Conservation (phyloP, 2,888 invertebrate species). For the Platypus cylindrus region DNA sequence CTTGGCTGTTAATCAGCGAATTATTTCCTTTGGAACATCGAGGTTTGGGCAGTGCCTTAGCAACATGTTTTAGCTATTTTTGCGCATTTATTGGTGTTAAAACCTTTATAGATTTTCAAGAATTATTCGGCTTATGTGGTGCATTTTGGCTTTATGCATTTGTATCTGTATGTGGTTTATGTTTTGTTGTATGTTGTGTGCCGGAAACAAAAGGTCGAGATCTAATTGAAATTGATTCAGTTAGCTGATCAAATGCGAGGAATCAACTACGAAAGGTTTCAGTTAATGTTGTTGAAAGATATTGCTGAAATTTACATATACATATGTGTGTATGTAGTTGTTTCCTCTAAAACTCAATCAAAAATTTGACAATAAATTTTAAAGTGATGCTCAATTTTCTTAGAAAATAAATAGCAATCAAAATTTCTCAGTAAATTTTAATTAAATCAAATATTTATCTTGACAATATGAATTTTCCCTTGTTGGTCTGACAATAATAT, state of each 20-base stretch:
- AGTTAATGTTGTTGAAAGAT: constrained; percentile 28
- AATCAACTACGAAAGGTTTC: constrained; percentile 23
- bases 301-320: no score
- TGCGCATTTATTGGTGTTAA: constrained; percentile 80
- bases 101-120: constrained; percentile 72
- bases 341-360: no score
- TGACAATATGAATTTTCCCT: no score
- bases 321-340: no score
- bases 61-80: constrained; percentile 74
- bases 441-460: no score
- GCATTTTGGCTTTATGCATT: constrained; percentile 83
- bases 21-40: constrained; percentile 71
- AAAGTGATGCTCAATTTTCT: no score
- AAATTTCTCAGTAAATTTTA: no score
- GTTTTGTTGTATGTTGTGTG: constrained; percentile 75
- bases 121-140: constrained; percentile 62
- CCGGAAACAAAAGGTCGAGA: constrained; percentile 87
- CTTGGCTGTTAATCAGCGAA: constrained; percentile 73
- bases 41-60: constrained; percentile 77
- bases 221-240: constrained; percentile 73
- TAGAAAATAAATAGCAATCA: no score
- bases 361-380: no score
- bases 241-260: constrained; percentile 27
- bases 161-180: constrained; percentile 65
- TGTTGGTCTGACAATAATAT: no score